Base-by-base conservation (phyloP, 2,797 vertebrate species). In the Takifugu ocellatus region DNA sequence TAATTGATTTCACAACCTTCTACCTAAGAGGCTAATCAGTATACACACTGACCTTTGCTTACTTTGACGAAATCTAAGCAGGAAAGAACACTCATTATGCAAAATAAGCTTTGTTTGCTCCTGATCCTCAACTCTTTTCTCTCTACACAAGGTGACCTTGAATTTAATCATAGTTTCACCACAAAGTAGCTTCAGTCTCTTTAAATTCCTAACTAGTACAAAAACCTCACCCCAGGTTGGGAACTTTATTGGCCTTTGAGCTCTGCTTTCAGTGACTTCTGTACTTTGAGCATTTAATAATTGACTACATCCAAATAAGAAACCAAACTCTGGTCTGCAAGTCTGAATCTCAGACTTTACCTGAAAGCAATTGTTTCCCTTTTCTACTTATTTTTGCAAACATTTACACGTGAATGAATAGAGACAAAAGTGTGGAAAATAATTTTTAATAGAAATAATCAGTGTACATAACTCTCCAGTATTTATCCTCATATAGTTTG, bases 1-100 rank as follows among this genome's bases (percentile, higher is more conserved):
- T 68, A 82, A 85, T 77, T 77, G 71, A 79, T 78, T 68, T 67
- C 5, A n/a, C 25, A 62, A 72, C 78, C 43, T 16, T 66, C 59
- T 63, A 70, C 52, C 63, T 82, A 52, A 59, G 51, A 73, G 51
- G 47, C 49, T 67, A 66, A 75, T 68, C 55, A 66, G 51, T 43
- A 27, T 50, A 56, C 43, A 61, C 49, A 57, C 2, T 73, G 67
- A 77, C 75, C 72, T 75, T 68, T 75, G 25, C 54, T 47, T 59
- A 54, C 26, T 25, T 12, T 42, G 29, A 59, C 36, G 31, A 36
- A n/a, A 59, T 24, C 14, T 21, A 43, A 54, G 48, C 14, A 47
- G 21, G 5, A 2, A 48, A 56, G 54, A 64, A 57, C 24, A 12
- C 42, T 53, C 7, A 29, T 26, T 53, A 31, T 36, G 61, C 26